Conservation (phyloP, 2,113 vertebrate genomes). For the Danio rerio region DNA sequence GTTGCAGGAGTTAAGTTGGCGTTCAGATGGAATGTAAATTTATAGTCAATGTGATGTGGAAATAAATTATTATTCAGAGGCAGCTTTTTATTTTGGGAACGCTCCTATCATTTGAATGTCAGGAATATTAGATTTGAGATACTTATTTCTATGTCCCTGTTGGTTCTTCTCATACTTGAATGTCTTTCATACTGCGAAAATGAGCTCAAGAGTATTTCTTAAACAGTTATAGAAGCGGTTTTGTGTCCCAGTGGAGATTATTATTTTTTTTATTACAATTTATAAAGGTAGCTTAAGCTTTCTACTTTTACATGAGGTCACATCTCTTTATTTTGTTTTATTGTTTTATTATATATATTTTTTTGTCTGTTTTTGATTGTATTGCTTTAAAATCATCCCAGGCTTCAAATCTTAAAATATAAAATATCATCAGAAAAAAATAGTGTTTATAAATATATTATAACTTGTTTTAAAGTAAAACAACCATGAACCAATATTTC, state of each 20-base stretch:
- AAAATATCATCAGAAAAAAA: neutral
- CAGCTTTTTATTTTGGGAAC: neutral
- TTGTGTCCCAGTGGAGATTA: neutral
- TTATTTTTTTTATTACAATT: neutral
- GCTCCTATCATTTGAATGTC: constrained; percentile 12
- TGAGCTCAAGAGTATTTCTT: constrained; percentile 7
- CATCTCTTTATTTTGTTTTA: neutral
- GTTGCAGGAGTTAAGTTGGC: neutral
- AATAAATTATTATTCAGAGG: neutral
- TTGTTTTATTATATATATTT: neutral
- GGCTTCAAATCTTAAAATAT: neutral
- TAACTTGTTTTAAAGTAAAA: neutral
- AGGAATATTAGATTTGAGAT: neutral
- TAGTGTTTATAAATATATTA: neutral
- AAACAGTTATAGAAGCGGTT: neutral
- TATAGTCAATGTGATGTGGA: neutral
- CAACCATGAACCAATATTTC: neutral
- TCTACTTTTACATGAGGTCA: too few species aligned
- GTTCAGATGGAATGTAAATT: neutral
- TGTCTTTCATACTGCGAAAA: neutral
- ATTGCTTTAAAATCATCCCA: too few species aligned
- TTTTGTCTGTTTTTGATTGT: too few species aligned
- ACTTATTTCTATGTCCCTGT: constrained; percentile 5
- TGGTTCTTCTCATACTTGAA: constrained; percentile 12
- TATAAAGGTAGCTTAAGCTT: too few species aligned